These are phyloP conservation scores for Allygus modestus DNA, from an alignment of 2,888 invertebrate genomes.

Conservation along the genomic window DNA sequence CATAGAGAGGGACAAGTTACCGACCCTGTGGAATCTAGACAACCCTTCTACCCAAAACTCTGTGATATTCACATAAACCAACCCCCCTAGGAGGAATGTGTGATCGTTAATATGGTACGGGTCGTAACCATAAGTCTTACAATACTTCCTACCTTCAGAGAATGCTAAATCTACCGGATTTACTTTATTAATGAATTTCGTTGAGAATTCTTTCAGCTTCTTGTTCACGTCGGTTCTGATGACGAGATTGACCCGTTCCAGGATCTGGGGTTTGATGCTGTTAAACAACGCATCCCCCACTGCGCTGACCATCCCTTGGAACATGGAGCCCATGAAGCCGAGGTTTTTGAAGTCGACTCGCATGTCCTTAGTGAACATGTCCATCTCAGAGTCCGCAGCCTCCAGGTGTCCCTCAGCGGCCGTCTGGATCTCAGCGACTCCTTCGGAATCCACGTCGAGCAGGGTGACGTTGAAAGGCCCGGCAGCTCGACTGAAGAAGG, in stretches of 20 bases:
- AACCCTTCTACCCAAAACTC: constrained; percentile 80
- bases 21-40: constrained; percentile 89
- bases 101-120: constrained; percentile 77
- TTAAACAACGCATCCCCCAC: constrained; percentile 90
- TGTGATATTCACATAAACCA: constrained; percentile 66
- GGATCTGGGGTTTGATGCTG: constrained; percentile 89
- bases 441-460: constrained; percentile 83
- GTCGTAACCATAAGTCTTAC: constrained; percentile 82
- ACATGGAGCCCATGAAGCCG: constrained; percentile 84
- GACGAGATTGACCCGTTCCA: constrained; percentile 87
- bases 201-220: constrained; percentile 79
- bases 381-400: constrained; percentile 88
- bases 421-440: constrained; percentile 84
- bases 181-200: constrained; percentile 53
- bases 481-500: constrained; percentile 82
- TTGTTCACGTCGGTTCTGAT: constrained; percentile 85
- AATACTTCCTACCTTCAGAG: constrained; percentile 84
- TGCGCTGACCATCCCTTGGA: constrained; percentile 87
- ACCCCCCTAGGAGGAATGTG: constrained; percentile 64
- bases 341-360: constrained; percentile 90
- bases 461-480: constrained; percentile 90
- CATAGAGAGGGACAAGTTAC: constrained; percentile 85
- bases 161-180: constrained; percentile 89
- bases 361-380: constrained; percentile 86
- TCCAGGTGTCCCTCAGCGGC: constrained; percentile 85